Evolutionary conservation across 2,797 vertebrate species (phyloP).

Genomic region (Buphagus erythrorhynchus): DNA sequence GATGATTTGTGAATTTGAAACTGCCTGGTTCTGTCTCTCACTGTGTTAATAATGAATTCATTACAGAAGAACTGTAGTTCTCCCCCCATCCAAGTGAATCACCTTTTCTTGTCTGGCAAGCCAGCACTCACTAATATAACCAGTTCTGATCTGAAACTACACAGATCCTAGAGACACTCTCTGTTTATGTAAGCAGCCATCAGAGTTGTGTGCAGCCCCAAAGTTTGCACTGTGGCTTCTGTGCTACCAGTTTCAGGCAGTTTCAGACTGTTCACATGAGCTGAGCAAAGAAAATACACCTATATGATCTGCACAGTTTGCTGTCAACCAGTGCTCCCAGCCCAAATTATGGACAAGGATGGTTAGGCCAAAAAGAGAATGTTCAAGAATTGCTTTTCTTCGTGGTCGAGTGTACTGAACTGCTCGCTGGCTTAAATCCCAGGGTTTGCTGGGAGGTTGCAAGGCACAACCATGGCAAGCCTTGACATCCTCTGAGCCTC

Average conservation of each 20-base stretch:
- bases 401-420: neutral
- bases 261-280: neutral
- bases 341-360: neutral
- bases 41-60: slow-evolving; percentile 59
- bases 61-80: slow-evolving; percentile 9
- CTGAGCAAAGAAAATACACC: neutral
- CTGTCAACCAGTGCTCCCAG: neutral
- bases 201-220: neutral
- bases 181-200: neutral
- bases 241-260: neutral
- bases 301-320: neutral
- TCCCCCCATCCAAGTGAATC: neutral
- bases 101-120: neutral
- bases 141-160: neutral
- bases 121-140: neutral
- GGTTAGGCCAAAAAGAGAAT: neutral
- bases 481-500: neutral
- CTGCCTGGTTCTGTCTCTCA: slow-evolving; percentile 49
- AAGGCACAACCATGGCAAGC: neutral
- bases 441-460: neutral
- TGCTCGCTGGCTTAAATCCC: neutral
- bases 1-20: slow-evolving; percentile 66
- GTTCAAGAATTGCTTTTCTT: neutral
- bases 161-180: neutral
- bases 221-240: neutral